Evolutionary conservation across 1,140 invertebrate species (phyloP).

Genomic region (Berghia stephanieae): DNA sequence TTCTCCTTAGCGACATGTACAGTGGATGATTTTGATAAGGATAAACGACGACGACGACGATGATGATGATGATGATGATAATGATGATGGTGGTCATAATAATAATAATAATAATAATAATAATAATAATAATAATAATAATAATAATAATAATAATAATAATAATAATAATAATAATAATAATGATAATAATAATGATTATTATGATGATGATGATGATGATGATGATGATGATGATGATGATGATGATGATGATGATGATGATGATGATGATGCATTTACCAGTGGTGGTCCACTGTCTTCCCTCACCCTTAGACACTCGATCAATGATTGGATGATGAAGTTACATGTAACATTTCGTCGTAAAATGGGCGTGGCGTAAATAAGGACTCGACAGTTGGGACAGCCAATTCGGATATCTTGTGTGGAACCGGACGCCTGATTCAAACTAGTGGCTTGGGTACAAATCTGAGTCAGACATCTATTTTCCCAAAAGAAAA

Average conservation of each 20-base stretch:
- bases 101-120: background rate
- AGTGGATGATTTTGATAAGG: too few relatives aligned
- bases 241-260: too few relatives aligned
- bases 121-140: background rate
- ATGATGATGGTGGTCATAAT: background rate
- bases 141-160: background rate
- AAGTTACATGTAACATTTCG: conserved; percentile 40
- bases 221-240: background rate
- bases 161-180: background rate
- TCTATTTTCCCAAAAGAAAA: too few relatives aligned
- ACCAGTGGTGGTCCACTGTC: conserved; percentile 15
- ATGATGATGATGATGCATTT: background rate
- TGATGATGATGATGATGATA: too few relatives aligned
- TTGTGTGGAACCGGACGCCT: conserved; percentile 8
- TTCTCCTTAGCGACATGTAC: too few relatives aligned
- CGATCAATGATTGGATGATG: conserved; percentile 37
- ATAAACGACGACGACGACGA: too few relatives aligned
- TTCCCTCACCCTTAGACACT: conserved; percentile 29
- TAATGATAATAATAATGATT: too few relatives aligned
- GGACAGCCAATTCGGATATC: conserved; percentile 38
- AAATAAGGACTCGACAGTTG: conserved; percentile 37
- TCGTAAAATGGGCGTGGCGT: conserved; percentile 37
- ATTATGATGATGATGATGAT: too few relatives aligned
- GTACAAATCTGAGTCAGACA: conserved; percentile 39
- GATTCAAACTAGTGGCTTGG: conserved; percentile 33